These are phyloP conservation scores for Aphelocoma coerulescens DNA, from an alignment of 2,113 vertebrate species.

Conservation along the genomic window DNA sequence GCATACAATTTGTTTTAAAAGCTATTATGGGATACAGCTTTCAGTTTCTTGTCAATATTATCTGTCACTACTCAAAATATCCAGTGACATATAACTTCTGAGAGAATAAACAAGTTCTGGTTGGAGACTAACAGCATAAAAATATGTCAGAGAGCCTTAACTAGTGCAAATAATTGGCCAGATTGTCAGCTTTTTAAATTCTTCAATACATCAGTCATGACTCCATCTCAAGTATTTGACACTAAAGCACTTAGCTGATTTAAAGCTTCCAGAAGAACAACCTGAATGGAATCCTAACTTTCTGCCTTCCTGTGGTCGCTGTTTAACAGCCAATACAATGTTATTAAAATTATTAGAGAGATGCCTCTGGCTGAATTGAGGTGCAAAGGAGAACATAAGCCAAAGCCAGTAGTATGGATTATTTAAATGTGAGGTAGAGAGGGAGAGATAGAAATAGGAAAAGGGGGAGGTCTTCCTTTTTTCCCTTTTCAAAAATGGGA, in stretches of 20 bases:
- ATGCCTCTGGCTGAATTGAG: accelerated
- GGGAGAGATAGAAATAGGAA: not conserved
- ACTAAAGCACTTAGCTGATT: not conserved
- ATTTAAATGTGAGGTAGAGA: not conserved
- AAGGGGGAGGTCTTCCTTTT: not conserved
- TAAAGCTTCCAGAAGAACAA: not conserved
- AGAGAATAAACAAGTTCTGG: not conserved
- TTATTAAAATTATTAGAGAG: not conserved
- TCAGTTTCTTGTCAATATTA: not conserved
- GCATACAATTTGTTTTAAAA: not conserved
- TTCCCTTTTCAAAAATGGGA: not conserved
- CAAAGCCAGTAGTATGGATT: not conserved
- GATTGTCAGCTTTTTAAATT: not conserved
- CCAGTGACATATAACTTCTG: not conserved
- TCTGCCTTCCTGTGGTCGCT: not conserved
- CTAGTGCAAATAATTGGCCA: not conserved
- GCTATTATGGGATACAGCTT: not conserved
- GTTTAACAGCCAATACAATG: not conserved
- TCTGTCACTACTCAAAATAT: not conserved
- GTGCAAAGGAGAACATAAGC: not conserved
- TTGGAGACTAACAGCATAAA: not conserved
- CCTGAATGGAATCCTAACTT: not conserved
- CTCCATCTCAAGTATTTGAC: not conserved
- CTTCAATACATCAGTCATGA: not conserved
- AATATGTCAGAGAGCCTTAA: not conserved